These are phyloP conservation scores for Archocentrus centrarchus DNA, from an alignment of 2,113 vertebrate species.

Conservation along the genomic window DNA sequence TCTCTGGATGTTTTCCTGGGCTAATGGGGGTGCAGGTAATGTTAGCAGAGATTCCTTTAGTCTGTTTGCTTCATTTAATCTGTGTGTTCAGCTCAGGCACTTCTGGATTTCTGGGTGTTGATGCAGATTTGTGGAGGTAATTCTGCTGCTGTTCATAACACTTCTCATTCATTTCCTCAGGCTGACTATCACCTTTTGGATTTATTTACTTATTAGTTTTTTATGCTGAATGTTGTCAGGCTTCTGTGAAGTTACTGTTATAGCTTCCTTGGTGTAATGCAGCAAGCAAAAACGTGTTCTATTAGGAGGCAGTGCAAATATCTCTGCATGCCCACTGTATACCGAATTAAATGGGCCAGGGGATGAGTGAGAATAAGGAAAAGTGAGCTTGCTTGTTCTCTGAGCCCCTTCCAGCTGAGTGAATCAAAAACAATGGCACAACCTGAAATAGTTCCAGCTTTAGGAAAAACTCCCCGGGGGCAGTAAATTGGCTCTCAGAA, in stretches of 20 bases:
- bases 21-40: neutral
- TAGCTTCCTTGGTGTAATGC: conserved; percentile 16
- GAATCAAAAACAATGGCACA: conserved; percentile 62
- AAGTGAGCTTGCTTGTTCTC: conserved; percentile 45
- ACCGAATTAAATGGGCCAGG: conserved; percentile 20
- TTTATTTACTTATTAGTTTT: conserved; percentile 39
- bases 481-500: conserved; percentile 80
- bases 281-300: neutral
- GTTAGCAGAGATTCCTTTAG: neutral
- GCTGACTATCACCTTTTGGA: conserved; percentile 12
- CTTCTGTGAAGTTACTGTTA: conserved; percentile 15
- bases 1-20: neutral
- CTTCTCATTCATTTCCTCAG: conserved; percentile 23
- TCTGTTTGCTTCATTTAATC: conserved; percentile 13
- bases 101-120: neutral
- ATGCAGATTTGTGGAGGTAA: conserved; percentile 21
- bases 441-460: conserved; percentile 73
- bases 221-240: conserved; percentile 38
- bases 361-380: neutral
- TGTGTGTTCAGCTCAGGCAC: neutral
- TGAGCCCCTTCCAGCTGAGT: conserved; percentile 41
- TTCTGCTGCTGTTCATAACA: conserved; percentile 13
- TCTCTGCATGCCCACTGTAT: neutral
- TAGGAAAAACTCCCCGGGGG: conserved; percentile 58
- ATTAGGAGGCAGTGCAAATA: conserved; percentile 4